Evolutionary conservation across 2,888 invertebrate genomes (phyloP), one percentile per base, ranked within the genome.

Genomic region (Drosophila yooni): DNA sequence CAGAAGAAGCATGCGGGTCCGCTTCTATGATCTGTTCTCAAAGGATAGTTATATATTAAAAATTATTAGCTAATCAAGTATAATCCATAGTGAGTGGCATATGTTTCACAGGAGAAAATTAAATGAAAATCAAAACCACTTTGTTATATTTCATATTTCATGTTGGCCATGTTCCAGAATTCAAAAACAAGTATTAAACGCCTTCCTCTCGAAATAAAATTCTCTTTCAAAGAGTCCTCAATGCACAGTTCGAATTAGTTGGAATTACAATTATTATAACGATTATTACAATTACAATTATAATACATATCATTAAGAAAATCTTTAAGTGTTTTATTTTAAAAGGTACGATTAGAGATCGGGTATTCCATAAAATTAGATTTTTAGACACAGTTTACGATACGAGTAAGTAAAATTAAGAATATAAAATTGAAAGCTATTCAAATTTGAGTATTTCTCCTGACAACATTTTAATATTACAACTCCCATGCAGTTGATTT

Each of bases 1-100:
- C 89, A 84, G 51, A 84, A 83, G 63, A 76, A 90, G 73, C 67
- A 79, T 74, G 65, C 72, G 40, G 70, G 92, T 71, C 81, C 87
- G 1, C 74, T 85, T 21, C 61, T 89, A 11, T 85, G 56, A 83
- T 33, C 11, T 25, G 18, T 46, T 10, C 21, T 7, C 1, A 33
- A 43, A n/a, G 6, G 2, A 8, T 11, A 31, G 4, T 11, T 43
- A 34, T n/a, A 8, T n/a, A 25, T 10, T 31, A n/a, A 63, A 21
- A 1, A 21, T 31, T 15, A 4, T 64, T 21, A 34, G 18, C 13
- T 43, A 36, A 13, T 43, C 33, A 18, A 57, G 38, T 13, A 50
- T n/a, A 50, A 27, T 56, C 54, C 18, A n/a, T 34, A 13, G 34
- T 15, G 18, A 27, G 25, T 2, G 6, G 8, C 15, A 53, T 18